Base-by-base conservation (phyloP, 2,113 vertebrate genomes). In the Petaurus breviceps region DNA sequence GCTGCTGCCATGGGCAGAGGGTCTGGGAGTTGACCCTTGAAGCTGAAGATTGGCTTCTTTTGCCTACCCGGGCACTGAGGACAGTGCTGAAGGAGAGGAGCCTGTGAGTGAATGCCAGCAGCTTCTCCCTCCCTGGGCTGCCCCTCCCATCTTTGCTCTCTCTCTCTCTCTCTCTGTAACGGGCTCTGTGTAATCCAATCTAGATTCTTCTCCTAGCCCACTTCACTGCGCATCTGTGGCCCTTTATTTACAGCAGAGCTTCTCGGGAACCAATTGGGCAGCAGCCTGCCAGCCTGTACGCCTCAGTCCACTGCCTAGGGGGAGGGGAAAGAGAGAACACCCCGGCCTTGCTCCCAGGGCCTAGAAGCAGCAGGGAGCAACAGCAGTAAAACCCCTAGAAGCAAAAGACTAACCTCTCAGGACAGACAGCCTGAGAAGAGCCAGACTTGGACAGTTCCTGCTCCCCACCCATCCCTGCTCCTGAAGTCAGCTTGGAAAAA, bases 211-310 rank as follows among this genome's bases (percentile, higher is more conserved):
- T 96, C 94, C 92, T 96, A 97, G 93, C 92, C 97, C 91, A 47
- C 91, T 96, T 93, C 77, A 94, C 94, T 61, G 25, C 91, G 93
- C 97, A 95, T 94, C 47, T 95, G 96, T 91, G 92, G 91, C 94
- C 96, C 97, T 97, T 97, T 98, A 98, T 97, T 97, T 97, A 98
- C 96, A 97, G 90, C 14, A 5, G 90, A 90, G 96, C 96, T 97
- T 96, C 96, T 92, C 50, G 91, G 90, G 93, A 57, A 90, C 94
- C 96, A 96, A 95, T 93, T 94, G 96, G 96, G 92, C 68, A 94
- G 92, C 93, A 51, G 91, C 50, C 94, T 93, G 91, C 92, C 90
- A 93, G 52, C 92, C 91, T 51, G 16, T 68, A 31, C 0, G 43
- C 90, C 89, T 96, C 92, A 51, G 90, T 26, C 92, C 93, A 50